Percentiles rank a stretch among this genome's conserved stretches.
Conservation (phyloP, 2,797 vertebrate species). For the Phylloscopus collybita region DNA sequence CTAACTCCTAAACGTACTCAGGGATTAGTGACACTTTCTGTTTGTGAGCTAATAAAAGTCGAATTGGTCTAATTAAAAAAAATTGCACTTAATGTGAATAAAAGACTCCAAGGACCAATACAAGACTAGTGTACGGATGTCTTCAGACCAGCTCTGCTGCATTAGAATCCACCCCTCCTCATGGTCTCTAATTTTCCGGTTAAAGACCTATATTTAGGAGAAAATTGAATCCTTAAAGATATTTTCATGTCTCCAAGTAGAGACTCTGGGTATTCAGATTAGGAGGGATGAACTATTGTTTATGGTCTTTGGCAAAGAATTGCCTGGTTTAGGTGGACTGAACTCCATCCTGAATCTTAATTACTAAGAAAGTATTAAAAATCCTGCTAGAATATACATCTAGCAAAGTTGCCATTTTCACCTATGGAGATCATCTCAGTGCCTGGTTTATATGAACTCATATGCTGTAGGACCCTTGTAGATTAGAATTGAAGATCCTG, state of each 20-base stretch:
- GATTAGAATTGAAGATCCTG: neutral
- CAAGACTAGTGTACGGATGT: neutral
- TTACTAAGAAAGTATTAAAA: neutral
- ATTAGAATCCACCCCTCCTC: neutral
- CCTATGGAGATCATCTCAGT: neutral
- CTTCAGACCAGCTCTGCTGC: neutral
- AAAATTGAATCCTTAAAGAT: neutral
- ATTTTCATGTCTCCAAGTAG: neutral
- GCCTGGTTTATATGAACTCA: neutral
- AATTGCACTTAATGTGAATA: neutral
- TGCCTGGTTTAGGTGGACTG: neutral
- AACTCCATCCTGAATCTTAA: neutral
- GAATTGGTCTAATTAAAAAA: conserved; percentile 15
- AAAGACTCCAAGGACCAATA: neutral
- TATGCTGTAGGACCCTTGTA: neutral
- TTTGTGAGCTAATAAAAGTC: neutral
- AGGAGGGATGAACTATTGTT: neutral
- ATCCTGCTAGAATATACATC: neutral
- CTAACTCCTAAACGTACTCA: neutral
- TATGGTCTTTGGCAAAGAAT: neutral
- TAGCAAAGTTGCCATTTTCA: neutral
- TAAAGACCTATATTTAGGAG: neutral
- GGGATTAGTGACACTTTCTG: neutral
- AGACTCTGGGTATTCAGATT: neutral
- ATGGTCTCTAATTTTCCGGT: neutral